phyloP scores from a whole-genome alignment of 1,140 invertebrate species.

The Trichoplusia ni region DNA sequence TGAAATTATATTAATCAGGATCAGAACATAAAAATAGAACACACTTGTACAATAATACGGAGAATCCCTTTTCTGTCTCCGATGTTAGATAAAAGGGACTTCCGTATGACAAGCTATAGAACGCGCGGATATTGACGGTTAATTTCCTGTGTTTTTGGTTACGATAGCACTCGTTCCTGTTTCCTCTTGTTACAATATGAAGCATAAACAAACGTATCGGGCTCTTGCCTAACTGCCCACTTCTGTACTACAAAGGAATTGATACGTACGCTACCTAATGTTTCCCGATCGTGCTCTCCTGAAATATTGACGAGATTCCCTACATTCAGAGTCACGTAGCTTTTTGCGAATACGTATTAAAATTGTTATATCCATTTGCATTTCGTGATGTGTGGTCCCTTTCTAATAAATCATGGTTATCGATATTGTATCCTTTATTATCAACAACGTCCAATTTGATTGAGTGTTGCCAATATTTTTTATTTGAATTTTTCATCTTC shows the following conservation, averaged over 20 bases:
- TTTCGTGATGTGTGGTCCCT: no score
- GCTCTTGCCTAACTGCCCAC: neutral
- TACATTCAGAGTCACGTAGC: no score
- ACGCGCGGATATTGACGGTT: constrained; percentile 13
- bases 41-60: neutral
- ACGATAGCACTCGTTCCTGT: constrained; percentile 6
- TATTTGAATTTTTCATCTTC: no score
- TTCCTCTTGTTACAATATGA: neutral
- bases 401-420: no score
- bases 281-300: neutral
- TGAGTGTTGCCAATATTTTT: no score
- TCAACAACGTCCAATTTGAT: no score
- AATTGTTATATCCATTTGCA: no score
- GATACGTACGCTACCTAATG: constrained; percentile 1
- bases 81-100: neutral
- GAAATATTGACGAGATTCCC: constrained; percentile 10
- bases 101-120: neutral
- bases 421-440: no score
- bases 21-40: neutral
- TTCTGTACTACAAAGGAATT: constrained; percentile 10
- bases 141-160: constrained; percentile 26
- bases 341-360: no score
- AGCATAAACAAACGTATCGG: neutral
- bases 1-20: no score
- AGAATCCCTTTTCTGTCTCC: neutral